Conservation (phyloP, 2,113 vertebrate species). For the Panurus biarmicus region DNA sequence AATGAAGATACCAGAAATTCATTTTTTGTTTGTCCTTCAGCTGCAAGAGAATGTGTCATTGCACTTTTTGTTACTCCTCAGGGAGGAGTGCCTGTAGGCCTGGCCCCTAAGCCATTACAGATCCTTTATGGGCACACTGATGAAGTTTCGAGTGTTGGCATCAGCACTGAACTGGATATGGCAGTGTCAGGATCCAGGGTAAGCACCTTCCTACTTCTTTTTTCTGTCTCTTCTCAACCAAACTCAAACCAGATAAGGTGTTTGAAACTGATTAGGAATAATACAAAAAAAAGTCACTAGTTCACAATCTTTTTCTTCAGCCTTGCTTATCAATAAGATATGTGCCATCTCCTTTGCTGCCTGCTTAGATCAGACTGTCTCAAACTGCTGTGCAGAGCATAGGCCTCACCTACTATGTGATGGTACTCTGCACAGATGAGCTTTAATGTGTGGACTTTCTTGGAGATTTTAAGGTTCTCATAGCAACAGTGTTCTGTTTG, state of each 20-base stretch:
- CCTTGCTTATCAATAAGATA: not conserved
- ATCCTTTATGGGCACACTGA: constrained; percentile 92
- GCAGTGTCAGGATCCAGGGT: constrained; percentile 91
- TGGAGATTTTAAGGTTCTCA: not conserved
- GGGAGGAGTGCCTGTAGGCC: constrained; percentile 84
- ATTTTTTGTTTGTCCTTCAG: constrained; percentile 41
- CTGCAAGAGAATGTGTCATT: constrained; percentile 42
- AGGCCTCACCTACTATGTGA: not conserved
- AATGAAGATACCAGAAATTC: not conserved
- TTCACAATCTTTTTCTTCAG: not conserved
- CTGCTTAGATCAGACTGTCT: not conserved
- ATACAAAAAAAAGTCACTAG: not conserved
- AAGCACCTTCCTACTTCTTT: constrained; percentile 17
- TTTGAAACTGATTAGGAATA: not conserved
- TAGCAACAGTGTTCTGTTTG: not conserved
- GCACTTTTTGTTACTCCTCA: constrained; percentile 66
- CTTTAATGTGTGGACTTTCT: not conserved
- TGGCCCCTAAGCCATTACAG: constrained; percentile 88
- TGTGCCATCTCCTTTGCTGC: not conserved
- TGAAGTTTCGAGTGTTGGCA: constrained; percentile 85
- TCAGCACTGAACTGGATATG: constrained; percentile 96
- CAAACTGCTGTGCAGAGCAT: not conserved
- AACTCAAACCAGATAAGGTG: not conserved
- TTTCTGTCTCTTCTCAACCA: not conserved
- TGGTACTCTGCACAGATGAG: not conserved